Conservation (phyloP, 2,797 vertebrate genomes). For the Epinephelus coioides region DNA sequence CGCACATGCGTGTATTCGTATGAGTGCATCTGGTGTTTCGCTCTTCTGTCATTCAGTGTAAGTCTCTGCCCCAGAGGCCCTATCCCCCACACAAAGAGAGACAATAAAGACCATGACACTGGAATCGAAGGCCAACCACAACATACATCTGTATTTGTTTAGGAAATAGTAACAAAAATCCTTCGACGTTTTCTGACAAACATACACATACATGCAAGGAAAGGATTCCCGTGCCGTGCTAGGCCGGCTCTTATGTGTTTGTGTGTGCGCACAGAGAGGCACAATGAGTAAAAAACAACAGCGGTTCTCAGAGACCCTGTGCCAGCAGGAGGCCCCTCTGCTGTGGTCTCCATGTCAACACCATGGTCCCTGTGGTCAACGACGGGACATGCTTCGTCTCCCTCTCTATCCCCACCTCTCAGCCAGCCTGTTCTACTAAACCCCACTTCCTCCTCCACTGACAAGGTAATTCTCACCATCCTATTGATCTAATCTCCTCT, state of each 20-base stretch:
- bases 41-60: constrained; percentile 57
- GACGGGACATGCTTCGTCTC: constrained; percentile 35
- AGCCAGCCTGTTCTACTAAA: background rate
- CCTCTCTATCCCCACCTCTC: constrained; percentile 34
- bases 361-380: constrained; percentile 51
- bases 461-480: constrained; percentile 52
- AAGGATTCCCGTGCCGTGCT: constrained; percentile 13
- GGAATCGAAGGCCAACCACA: constrained; percentile 66
- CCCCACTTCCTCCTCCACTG: constrained; percentile 16
- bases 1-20: constrained; percentile 17
- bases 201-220: constrained; percentile 44
- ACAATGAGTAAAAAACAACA: constrained; percentile 38
- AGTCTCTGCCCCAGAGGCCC: constrained; percentile 45
- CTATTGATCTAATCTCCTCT: constrained; percentile 47
- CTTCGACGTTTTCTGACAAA: constrained; percentile 58
- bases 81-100: constrained; percentile 62
- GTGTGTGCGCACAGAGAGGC: constrained; percentile 10
- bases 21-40: constrained; percentile 58
- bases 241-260: constrained; percentile 16
- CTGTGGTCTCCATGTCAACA: constrained; percentile 63
- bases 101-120: constrained; percentile 68
- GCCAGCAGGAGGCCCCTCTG: constrained; percentile 37
- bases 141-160: constrained; percentile 77
- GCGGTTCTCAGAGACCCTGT: constrained; percentile 26
- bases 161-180: constrained; percentile 64